Evolutionary conservation across 2,888 invertebrate species (phyloP), one percentile per base, ranked within the genome.

Genomic region (Tubiluchus corallicola): DNA sequence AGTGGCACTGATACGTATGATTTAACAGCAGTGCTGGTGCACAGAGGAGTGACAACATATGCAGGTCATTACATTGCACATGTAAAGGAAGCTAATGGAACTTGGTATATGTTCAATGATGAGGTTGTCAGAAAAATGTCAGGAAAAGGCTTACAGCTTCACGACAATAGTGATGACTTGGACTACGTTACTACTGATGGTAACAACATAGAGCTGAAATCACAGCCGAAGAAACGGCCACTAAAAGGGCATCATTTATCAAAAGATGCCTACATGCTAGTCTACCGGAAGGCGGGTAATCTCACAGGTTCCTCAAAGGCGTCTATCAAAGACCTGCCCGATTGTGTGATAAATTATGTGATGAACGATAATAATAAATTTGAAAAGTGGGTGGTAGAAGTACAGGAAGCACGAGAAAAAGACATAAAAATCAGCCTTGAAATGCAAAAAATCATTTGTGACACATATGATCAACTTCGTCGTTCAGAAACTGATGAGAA

Each of bases 61-160:
- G 74, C 74, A 42, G 77, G 77, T 1, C 77, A 77, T 58, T 77
- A 76, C 55, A 68, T 75, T 56, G 72, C 73, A 42, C 66, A 72
- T 51, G 70, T 73, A 41, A 62, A 63, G 49, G 68, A 71, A 47
- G 60, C 63, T 15, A 64, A 65, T 16, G 68, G 68, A 16, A 65
- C 67, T 40, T 77, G 76, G 76, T 74, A 69, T 57, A 72, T 72
- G 53, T 76, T 75, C 55, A 76, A 76, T 54, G 76, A 76, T 53
- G 69, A 69, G 53, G 59, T 57, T 18, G 65, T 67, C 3, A 62
- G 66, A 44, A 58, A 61, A 52, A 59, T 66, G 54, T 58, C 58
- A 45, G 62, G 63, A 4, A 59, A 56, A 40, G 57, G 57, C 40
- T 51, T 66, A 17, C 61, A 63, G 40, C 54, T 66, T 19, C 61